Evolutionary conservation across 2,888 invertebrate genomes (phyloP).

Genomic region (Pachydiplax longipennis): DNA sequence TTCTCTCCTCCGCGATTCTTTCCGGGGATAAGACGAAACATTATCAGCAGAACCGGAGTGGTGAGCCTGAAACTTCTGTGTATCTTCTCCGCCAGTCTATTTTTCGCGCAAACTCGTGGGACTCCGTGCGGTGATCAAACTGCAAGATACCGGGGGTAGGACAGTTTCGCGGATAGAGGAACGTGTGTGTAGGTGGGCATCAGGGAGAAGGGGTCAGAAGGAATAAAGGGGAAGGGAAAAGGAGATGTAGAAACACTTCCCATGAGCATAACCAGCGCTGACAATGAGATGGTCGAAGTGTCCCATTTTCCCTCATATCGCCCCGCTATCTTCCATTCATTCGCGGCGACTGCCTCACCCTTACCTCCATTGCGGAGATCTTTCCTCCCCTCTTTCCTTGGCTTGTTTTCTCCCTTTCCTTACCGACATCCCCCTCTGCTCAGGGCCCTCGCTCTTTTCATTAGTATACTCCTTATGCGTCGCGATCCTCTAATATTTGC

Average conservation of each 20-base stretch:
- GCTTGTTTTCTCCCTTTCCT: background rate
- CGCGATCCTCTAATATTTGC: conserved; percentile 23
- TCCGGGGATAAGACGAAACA: background rate
- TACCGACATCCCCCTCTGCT: background rate
- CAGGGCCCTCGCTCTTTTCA: background rate
- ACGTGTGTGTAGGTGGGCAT: background rate
- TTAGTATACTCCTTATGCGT: conserved; percentile 25
- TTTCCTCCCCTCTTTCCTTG: background rate
- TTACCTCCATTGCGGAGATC: background rate
- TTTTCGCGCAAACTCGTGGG: background rate
- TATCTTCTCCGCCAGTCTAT: background rate
- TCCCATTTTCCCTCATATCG: conserved; percentile 2
- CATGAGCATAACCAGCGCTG: conserved; percentile 25
- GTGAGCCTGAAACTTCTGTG: background rate
- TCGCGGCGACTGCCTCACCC: background rate
- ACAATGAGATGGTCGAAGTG: conserved; percentile 20
- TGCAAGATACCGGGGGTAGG: background rate
- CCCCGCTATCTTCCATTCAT: conserved; percentile 10
- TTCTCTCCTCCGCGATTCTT: background rate
- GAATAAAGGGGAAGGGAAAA: background rate
- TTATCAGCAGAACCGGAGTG: background rate
- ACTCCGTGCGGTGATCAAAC: background rate
- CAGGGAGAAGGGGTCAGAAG: background rate
- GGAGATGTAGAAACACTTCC: conserved; percentile 12
- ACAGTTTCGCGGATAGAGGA: background rate